Conservation (phyloP, 2,113 vertebrate genomes). For the Caranx melampygus region DNA sequence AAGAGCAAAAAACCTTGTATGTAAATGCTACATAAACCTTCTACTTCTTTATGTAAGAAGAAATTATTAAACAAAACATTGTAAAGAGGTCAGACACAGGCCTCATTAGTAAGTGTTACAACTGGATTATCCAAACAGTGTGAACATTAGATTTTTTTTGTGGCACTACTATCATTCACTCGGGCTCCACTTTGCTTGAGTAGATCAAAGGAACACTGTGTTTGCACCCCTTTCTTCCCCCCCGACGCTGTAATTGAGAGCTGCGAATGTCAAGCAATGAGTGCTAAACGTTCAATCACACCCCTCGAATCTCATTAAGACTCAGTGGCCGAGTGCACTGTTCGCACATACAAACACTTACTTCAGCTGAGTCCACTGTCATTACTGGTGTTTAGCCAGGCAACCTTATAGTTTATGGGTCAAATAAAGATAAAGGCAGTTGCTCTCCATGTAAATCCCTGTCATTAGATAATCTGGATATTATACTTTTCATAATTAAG, state of each 20-base stretch:
- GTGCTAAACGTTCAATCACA: conserved; percentile 41
- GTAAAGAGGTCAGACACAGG: neutral
- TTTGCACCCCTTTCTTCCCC: conserved; percentile 20
- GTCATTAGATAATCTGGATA: neutral
- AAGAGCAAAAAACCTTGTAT: neutral
- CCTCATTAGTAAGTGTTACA: neutral
- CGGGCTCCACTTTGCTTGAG: conserved; percentile 8
- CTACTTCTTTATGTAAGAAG: neutral
- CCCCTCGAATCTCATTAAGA: conserved; percentile 50
- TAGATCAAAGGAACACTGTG: conserved; percentile 32
- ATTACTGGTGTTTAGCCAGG: conserved; percentile 7
- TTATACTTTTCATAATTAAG: neutral
- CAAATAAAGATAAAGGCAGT: neutral
- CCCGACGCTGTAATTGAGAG: conserved; percentile 28
- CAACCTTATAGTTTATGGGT: neutral
- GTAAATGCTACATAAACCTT: neutral
- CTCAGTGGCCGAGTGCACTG: conserved; percentile 24
- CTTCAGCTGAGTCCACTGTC: neutral
- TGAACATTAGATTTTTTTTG: neutral
- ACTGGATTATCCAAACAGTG: neutral
- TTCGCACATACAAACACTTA: conserved; percentile 28
- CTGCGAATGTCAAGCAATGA: conserved; percentile 30
- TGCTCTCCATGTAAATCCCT: neutral
- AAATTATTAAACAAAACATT: neutral
- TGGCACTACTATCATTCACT: neutral